Evolutionary conservation across 1,140 invertebrate genomes (phyloP).

Genomic region (Drosophila kurseongensis): DNA sequence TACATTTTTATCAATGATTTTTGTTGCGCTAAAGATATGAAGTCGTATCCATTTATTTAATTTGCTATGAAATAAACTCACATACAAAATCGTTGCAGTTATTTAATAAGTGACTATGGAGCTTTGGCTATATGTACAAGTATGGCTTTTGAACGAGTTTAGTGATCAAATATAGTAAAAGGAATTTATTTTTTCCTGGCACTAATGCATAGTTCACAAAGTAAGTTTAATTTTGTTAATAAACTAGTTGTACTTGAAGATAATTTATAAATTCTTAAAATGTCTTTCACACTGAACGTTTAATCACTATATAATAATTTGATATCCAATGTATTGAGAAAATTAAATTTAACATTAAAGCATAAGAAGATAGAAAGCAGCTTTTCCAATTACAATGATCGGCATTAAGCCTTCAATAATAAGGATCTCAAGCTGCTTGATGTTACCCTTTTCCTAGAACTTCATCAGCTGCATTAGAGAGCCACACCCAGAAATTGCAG

Average conservation of each 20-base stretch:
- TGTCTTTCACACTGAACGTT: background rate
- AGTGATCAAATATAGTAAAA: background rate
- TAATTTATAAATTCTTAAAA: background rate
- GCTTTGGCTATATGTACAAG: background rate
- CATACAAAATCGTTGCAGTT: background rate
- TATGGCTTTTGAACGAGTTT: background rate
- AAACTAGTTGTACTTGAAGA: background rate
- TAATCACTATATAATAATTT: too few relatives aligned
- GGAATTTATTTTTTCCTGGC: background rate
- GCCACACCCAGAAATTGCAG: conserved; percentile 18
- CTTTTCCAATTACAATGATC: background rate
- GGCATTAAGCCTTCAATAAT: background rate
- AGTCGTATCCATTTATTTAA: background rate
- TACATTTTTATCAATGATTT: background rate
- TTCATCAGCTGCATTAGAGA: conserved; percentile 6
- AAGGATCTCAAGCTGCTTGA: background rate
- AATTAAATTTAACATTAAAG: too few relatives aligned
- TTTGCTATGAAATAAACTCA: background rate
- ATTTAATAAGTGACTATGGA: background rate
- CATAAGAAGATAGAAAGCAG: background rate
- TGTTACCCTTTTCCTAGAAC: conserved; percentile 6
- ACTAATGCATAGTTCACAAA: background rate
- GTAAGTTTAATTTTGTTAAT: background rate
- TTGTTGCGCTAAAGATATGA: too few relatives aligned
- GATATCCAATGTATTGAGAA: too few relatives aligned